phyloP scores from a whole-genome alignment of 2,797 vertebrate species.

The Eupleurogrammus muticus region DNA sequence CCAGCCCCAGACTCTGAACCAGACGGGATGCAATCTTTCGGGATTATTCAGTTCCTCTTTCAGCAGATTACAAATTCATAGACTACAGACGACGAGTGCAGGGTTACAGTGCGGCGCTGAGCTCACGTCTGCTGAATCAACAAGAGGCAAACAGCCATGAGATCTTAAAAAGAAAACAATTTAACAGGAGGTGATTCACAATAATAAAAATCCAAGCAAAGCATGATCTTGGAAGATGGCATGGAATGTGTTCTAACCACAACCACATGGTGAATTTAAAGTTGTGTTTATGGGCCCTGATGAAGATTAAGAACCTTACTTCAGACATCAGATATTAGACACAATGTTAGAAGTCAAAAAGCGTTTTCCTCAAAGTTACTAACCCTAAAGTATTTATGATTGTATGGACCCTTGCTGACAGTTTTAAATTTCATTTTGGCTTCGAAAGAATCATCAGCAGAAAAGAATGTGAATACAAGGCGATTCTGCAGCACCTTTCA shows the following conservation, averaged over 20 bases:
- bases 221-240: slow-evolving; percentile 23
- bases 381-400: slow-evolving; percentile 1
- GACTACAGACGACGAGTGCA: slow-evolving; percentile 18
- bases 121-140: slow-evolving; percentile 42
- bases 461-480: too few species aligned
- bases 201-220: slow-evolving; percentile 43
- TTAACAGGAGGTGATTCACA: slow-evolving; percentile 59
- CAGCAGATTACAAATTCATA: slow-evolving; percentile 31
- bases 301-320: slow-evolving; percentile 40
- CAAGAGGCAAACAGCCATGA: slow-evolving; percentile 42
- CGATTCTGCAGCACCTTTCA: too few species aligned
- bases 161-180: slow-evolving; percentile 43
- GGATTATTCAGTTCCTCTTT: slow-evolving; percentile 40
- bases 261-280: slow-evolving; percentile 50
- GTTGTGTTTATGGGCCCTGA: slow-evolving; percentile 35
- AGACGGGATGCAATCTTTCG: slow-evolving; percentile 26
- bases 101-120: slow-evolving; percentile 15
- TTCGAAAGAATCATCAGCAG: background rate
- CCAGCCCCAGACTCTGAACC: slow-evolving; percentile 10
- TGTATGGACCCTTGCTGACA: background rate
- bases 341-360: slow-evolving; percentile 19
- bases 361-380: background rate
- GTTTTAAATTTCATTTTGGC: background rate
- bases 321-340: slow-evolving; percentile 42
- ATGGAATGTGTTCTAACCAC: slow-evolving; percentile 42